Conservation (phyloP, 1,140 invertebrate genomes). For the Aphelenchoides besseyi region DNA sequence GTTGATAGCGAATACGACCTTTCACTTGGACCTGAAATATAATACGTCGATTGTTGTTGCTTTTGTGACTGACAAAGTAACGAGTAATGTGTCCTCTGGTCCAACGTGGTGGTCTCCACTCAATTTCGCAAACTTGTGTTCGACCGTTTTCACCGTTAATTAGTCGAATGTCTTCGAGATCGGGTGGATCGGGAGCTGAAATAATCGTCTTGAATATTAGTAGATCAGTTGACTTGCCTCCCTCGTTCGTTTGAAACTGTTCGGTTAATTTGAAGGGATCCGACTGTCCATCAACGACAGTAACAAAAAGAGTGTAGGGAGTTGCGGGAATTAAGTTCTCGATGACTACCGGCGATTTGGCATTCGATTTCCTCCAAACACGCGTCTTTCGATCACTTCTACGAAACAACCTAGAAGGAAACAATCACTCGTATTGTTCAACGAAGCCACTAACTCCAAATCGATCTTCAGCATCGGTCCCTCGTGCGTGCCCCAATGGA, state of each 20-base stretch:
- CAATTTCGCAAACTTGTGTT: conserved; percentile 46
- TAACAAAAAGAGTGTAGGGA: conserved; percentile 56
- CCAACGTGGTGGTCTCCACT: conserved; percentile 37
- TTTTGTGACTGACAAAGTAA: conserved; percentile 29
- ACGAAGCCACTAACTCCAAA: conserved; percentile 33
- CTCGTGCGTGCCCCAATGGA: conserved; percentile 53
- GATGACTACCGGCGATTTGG: conserved; percentile 51
- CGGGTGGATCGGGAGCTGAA: conserved; percentile 43
- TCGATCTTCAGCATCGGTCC: conserved; percentile 49
- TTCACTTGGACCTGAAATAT: conserved; percentile 52
- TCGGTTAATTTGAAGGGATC: conserved; percentile 52
- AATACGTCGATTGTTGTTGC: conserved; percentile 19
- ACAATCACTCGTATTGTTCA: not conserved
- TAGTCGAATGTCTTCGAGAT: conserved; percentile 45
- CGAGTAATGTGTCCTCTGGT: conserved; percentile 36
- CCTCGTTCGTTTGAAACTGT: conserved; percentile 52
- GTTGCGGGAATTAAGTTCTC: conserved; percentile 52
- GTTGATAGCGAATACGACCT: conserved; percentile 41
- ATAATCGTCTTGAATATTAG: not conserved
- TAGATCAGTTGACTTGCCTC: conserved; percentile 17
- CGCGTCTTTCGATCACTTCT: conserved; percentile 32
- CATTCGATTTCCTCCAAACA: conserved; percentile 43
- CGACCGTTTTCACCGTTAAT: conserved; percentile 35
- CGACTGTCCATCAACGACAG: conserved; percentile 51
- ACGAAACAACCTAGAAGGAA: conserved; percentile 36